A percentile compares a stretch with the other conserved stretches of the same genome.
These are phyloP conservation scores for Gobiocypris rarus DNA, from an alignment of 2,113 vertebrate genomes.

Conservation along the genomic window DNA sequence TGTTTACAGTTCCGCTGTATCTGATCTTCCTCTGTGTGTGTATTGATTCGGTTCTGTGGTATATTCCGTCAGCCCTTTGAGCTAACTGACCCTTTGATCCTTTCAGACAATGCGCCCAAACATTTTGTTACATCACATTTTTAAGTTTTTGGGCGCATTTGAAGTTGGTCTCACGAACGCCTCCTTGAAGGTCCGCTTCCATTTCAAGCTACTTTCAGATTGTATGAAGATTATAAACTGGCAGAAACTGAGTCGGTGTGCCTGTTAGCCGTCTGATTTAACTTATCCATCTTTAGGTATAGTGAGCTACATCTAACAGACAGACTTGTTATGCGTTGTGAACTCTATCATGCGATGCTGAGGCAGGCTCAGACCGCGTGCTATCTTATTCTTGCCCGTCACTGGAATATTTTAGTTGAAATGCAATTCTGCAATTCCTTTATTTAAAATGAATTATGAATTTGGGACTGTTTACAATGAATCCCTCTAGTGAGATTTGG, in stretches of 20 bases:
- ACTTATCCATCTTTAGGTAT: slow-evolving; percentile 21
- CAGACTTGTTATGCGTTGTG: slow-evolving; percentile 3
- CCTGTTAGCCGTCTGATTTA: neutral
- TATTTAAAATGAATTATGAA: slow-evolving; percentile 47
- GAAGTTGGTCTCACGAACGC: slow-evolving; percentile 2
- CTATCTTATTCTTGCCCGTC: neutral
- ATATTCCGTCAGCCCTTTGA: slow-evolving; percentile 32
- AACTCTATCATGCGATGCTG: neutral
- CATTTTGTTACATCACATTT: slow-evolving; percentile 20
- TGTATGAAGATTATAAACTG: neutral
- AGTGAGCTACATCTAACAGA: neutral
- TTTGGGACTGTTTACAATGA: slow-evolving; percentile 42
- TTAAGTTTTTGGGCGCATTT: slow-evolving; percentile 1
- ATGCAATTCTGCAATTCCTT: slow-evolving; percentile 42
- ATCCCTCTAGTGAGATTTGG: slow-evolving; percentile 40
- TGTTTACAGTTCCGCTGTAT: slow-evolving; percentile 18
- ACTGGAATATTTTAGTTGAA: slow-evolving; percentile 13
- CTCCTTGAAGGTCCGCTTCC: neutral
- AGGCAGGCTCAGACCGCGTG: neutral
- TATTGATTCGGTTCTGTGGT: slow-evolving; percentile 26
- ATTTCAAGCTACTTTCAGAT: neutral
- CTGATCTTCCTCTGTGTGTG: slow-evolving; percentile 40
- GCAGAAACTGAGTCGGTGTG: slow-evolving; percentile 15
- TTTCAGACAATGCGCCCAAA: slow-evolving; percentile 31
- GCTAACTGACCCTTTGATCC: slow-evolving; percentile 49